Evolutionary conservation across 2,888 invertebrate genomes (phyloP).

Genomic region (Drosophila flavopinicola): DNA sequence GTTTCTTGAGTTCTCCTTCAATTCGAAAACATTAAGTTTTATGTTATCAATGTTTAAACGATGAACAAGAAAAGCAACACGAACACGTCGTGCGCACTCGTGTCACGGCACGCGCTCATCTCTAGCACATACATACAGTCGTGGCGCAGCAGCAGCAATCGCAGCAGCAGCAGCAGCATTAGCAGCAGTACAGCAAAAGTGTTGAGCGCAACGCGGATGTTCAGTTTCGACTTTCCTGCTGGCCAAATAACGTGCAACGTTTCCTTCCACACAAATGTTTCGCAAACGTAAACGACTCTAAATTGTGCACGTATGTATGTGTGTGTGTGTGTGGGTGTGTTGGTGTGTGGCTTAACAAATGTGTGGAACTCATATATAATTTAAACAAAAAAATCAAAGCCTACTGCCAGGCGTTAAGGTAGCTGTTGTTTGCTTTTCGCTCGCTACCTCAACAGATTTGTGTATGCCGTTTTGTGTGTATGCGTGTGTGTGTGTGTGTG

Average conservation of each 20-base stretch:
- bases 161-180: conserved; percentile 10
- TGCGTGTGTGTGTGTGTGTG: conserved; percentile 20
- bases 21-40: too few relatives aligned
- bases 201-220: conserved; percentile 49
- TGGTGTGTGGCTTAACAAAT: conserved; percentile 5
- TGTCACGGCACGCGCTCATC: conserved; percentile 12
- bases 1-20: too few relatives aligned
- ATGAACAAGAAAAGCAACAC: background rate
- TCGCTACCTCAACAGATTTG: conserved; percentile 77
- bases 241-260: conserved; percentile 64
- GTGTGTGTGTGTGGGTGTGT: conserved; percentile 8
- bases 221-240: conserved; percentile 65
- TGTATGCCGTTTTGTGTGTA: conserved; percentile 31
- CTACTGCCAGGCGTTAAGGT: background rate
- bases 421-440: conserved; percentile 49
- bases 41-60: too few relatives aligned
- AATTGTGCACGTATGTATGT: conserved; percentile 35
- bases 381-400: conserved; percentile 48
- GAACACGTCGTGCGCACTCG: background rate
- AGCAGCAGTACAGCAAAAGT: conserved; percentile 42
- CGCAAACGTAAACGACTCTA: conserved; percentile 42
- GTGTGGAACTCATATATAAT: conserved; percentile 33
- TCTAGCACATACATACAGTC: conserved; percentile 25
- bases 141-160: conserved; percentile 10
- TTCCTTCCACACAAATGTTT: conserved; percentile 46